Conservation (phyloP, 1,140 invertebrate genomes). For the Pseudachorutes palmiensis region DNA sequence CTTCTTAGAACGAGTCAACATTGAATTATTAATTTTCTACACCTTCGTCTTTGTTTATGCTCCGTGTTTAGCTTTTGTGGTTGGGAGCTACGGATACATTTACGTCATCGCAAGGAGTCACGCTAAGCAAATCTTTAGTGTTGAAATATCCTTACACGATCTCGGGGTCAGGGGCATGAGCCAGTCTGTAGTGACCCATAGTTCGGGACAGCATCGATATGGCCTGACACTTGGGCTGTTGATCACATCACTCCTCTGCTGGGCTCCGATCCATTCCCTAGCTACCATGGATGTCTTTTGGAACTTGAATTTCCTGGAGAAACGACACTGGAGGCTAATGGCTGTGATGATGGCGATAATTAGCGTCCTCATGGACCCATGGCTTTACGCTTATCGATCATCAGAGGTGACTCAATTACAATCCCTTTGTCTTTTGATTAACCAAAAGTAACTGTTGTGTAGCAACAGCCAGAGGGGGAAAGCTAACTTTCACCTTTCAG, state of each 20-base stretch:
- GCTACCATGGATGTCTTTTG: slow-evolving; percentile 43
- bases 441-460: not conserved
- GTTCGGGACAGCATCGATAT: slow-evolving; percentile 40
- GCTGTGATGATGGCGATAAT: slow-evolving; percentile 52
- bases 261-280: too few relatives aligned
- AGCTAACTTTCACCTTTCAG: too few relatives aligned
- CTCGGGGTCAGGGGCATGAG: slow-evolving; percentile 10
- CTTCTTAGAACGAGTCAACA: not conserved
- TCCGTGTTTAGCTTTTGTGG: slow-evolving; percentile 49
- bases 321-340: slow-evolving; percentile 21
- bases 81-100: slow-evolving; percentile 59
- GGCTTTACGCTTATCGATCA: slow-evolving; percentile 60
- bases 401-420: slow-evolving; percentile 50
- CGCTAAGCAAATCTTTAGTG: slow-evolving; percentile 56
- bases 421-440: too few relatives aligned
- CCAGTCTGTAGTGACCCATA: slow-evolving; percentile 9
- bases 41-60: slow-evolving; percentile 43
- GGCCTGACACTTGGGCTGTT: too few relatives aligned
- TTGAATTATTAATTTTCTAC: slow-evolving; percentile 19
- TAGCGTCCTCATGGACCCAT: slow-evolving; percentile 56
- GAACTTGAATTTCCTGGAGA: slow-evolving; percentile 16
- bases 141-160: slow-evolving; percentile 55
- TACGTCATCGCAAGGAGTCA: slow-evolving; percentile 57
- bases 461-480: not conserved
- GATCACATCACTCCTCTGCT: too few relatives aligned